These are phyloP conservation scores for Saguinus midas DNA, from an alignment of 2,113 vertebrate genomes.

Conservation along the genomic window DNA sequence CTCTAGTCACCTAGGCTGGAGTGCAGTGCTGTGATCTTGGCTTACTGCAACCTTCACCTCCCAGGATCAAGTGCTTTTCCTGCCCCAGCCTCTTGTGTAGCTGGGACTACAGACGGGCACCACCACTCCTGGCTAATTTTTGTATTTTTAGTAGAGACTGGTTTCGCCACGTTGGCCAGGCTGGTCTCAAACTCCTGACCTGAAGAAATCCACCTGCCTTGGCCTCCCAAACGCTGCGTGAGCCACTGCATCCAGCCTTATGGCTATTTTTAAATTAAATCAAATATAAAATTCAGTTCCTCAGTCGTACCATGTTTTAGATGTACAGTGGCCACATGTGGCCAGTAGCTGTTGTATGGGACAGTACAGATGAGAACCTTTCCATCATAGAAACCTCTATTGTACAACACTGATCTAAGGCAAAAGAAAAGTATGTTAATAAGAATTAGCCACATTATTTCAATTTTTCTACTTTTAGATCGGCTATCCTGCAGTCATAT, in stretches of 20 bases:
- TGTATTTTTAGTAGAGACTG: not conserved
- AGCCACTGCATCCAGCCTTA: not conserved
- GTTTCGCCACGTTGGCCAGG: not conserved
- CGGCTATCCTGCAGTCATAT: not conserved
- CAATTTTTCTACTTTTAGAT: not conserved
- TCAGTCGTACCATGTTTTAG: not conserved
- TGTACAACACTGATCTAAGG: not conserved
- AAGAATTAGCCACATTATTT: not conserved
- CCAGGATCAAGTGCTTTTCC: not conserved
- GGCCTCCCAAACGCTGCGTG: not conserved
- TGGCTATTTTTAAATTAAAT: not conserved
- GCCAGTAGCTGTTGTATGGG: not conserved
- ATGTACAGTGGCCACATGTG: not conserved
- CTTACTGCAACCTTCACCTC: not conserved
- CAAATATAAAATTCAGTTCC: not conserved
- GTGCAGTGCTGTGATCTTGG: not conserved
- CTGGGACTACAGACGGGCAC: not conserved
- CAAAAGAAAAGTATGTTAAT: not conserved
- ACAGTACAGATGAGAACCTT: not conserved
- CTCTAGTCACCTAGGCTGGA: not conserved
- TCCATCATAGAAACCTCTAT: not conserved
- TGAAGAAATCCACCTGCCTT: not conserved
- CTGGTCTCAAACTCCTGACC: not conserved
- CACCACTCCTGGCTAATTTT: not conserved
- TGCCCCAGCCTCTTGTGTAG: not conserved